Evolutionary conservation across 2,113 vertebrate genomes (phyloP).

Genomic region (Saguinus midas): DNA sequence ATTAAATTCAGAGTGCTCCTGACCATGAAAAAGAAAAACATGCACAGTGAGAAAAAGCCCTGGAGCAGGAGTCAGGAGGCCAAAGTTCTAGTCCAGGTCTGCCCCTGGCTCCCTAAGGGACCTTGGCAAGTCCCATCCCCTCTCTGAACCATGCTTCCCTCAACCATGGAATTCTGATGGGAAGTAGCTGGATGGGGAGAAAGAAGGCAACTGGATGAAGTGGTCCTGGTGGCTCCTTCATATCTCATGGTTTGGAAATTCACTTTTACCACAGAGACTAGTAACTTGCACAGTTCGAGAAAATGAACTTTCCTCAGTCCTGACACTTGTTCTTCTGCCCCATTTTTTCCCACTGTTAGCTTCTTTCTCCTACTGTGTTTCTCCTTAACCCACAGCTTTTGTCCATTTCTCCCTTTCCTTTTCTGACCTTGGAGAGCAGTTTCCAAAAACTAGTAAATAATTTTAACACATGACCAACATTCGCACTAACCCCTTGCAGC

Average conservation of each 20-base stretch:
- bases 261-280: neutral
- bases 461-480: neutral
- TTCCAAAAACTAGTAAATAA: neutral
- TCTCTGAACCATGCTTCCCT: neutral
- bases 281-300: neutral
- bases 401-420: neutral
- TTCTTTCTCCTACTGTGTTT: neutral
- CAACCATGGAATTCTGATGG: neutral
- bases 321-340: neutral
- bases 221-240: neutral
- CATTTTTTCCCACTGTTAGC: accelerated
- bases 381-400: neutral
- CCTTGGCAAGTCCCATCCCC: neutral
- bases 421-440: neutral
- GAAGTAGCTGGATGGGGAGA: neutral
- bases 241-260: neutral
- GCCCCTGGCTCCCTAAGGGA: neutral
- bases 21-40: neutral
- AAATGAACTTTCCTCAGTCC: neutral
- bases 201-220: neutral
- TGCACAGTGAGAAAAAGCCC: neutral
- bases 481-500: neutral
- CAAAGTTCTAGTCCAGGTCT: neutral
- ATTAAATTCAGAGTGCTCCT: neutral
- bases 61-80: neutral